Evolutionary conservation across 2,113 vertebrate species (phyloP).

Genomic region (Pan troglodytes): NHGRI_mPanTro3-v2.1_pri NC_072411.2:97222501-97223000

Average conservation of each 20-base stretch:
- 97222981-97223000: constrained; percentile 73
- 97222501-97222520: neutral
- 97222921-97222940: constrained; percentile 71
- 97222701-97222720: neutral
- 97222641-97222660: neutral
- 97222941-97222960: constrained; percentile 62
- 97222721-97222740: constrained; percentile 54
- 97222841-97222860: constrained; percentile 76
- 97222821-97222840: constrained; percentile 75
- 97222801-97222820: constrained; percentile 68
- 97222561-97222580: neutral
- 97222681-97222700: constrained; percentile 5
- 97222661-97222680: neutral
- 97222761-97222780: constrained; percentile 61
- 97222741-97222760: constrained; percentile 61
- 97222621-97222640: neutral
- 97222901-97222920: constrained; percentile 76
- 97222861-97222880: constrained; percentile 72
- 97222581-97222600: neutral
- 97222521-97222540: neutral
- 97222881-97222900: constrained; percentile 76
- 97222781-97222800: constrained; percentile 63
- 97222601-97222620: neutral
- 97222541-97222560: neutral
- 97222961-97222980: constrained; percentile 71